Conservation (phyloP, 2,797 vertebrate species). For the Hippocampus kuda region DNA sequence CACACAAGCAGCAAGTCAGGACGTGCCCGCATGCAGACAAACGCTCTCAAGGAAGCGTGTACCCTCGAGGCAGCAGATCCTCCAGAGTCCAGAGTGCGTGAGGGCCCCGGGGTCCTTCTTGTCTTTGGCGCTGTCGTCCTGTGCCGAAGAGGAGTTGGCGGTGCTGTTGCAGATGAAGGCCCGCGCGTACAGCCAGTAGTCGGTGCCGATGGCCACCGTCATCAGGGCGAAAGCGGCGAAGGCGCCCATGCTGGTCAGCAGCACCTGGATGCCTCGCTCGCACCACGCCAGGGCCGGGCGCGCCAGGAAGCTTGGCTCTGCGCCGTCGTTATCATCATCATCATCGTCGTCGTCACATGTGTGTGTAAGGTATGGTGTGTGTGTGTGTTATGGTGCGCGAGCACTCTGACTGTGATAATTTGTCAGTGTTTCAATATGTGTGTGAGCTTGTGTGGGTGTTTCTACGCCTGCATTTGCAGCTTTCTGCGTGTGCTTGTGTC, state of each 20-base stretch:
- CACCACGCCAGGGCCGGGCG: constrained; percentile 76
- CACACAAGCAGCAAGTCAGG: too few relatives aligned
- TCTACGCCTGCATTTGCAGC: too few relatives aligned
- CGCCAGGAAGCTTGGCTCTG: constrained; percentile 53
- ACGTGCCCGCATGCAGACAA: neutral
- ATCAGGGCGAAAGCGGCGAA: constrained; percentile 88
- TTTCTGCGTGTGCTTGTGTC: neutral
- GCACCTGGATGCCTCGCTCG: constrained; percentile 81
- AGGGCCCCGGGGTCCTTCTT: constrained; percentile 84
- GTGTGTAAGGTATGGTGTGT: neutral
- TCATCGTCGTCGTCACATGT: neutral
- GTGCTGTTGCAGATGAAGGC: constrained; percentile 90
- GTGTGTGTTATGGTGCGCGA: too few relatives aligned
- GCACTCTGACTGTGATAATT: neutral
- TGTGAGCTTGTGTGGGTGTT: neutral
- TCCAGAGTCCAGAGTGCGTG: constrained; percentile 88
- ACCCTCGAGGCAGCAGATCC: constrained; percentile 93
- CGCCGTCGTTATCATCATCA: neutral
- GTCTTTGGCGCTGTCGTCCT: constrained; percentile 74
- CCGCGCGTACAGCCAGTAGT: constrained; percentile 90
- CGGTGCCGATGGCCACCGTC: constrained; percentile 88
- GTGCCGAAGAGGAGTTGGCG: constrained; percentile 68
- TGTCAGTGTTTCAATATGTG: neutral
- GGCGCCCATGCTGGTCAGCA: constrained; percentile 83
- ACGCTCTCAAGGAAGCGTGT: neutral